Conservation (phyloP, 2,888 invertebrate species). For the Pemphredon lugubris region DNA sequence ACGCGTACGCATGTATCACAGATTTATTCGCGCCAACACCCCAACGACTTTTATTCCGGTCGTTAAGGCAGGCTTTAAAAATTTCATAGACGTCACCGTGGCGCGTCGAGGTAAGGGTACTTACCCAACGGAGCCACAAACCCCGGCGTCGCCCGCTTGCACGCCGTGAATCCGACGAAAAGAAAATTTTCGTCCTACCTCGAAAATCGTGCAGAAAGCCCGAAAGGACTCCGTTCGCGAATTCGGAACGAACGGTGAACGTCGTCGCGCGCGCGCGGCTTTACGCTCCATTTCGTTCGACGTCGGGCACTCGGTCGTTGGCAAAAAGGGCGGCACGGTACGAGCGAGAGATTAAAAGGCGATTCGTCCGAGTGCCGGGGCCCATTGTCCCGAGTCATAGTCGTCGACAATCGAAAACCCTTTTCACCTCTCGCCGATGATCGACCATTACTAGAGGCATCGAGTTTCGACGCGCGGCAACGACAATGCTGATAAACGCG, state of each 20-base stretch:
- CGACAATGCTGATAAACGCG: conserved; percentile 33
- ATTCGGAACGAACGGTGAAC: conserved; percentile 19
- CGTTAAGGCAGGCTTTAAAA: conserved; percentile 2
- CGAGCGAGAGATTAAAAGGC: conserved; percentile 62
- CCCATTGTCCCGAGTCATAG: conserved; percentile 58
- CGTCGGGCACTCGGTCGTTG: conserved; percentile 36
- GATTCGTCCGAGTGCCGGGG: conserved; percentile 46
- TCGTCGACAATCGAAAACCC: conserved; percentile 38
- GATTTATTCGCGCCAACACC: neutral
- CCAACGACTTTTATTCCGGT: neutral
- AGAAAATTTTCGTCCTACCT: conserved; percentile 9
- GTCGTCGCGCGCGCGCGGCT: conserved; percentile 39
- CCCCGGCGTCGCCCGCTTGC: neutral
- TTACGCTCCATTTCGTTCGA: conserved; percentile 68
- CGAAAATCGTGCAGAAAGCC: conserved; percentile 33
- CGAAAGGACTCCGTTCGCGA: conserved; percentile 17
- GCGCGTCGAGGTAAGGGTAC: conserved; percentile 12
- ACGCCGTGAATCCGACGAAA: neutral
- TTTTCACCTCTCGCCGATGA: conserved; percentile 55
- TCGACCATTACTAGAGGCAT: neutral
- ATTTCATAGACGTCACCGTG: neutral
- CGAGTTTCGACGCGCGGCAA: conserved; percentile 4
- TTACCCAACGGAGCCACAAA: neutral
- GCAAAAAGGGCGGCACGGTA: conserved; percentile 44
- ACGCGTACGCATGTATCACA: neutral